phyloP scores from a whole-genome alignment of 2,888 invertebrate species.

The Patella caerulea region DNA sequence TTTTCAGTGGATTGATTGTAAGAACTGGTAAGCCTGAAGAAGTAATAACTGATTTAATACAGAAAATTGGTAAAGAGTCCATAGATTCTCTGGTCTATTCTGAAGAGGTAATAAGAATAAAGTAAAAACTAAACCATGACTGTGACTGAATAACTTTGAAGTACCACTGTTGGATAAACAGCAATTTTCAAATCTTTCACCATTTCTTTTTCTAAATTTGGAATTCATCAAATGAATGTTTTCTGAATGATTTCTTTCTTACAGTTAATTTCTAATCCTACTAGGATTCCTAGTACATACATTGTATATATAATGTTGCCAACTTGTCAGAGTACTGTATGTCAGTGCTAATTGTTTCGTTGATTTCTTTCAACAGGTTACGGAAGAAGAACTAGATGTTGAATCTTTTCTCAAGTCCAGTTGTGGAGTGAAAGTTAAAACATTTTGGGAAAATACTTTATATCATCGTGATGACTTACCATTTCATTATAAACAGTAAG shows the following conservation, averaged over 20 bases:
- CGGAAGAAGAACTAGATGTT: conserved; percentile 60
- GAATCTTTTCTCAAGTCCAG: conserved; percentile 45
- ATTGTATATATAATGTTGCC: too few relatives aligned
- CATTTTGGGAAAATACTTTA: conserved; percentile 60
- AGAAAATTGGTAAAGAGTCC: conserved; percentile 43
- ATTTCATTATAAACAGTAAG: conserved; percentile 52
- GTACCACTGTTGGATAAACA: neutral
- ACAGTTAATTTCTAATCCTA: too few relatives aligned
- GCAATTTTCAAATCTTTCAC: too few relatives aligned
- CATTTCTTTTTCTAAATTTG: too few relatives aligned
- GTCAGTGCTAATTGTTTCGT: too few relatives aligned
- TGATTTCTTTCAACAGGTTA: conserved; percentile 41
- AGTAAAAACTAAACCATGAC: too few relatives aligned
- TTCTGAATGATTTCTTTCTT: too few relatives aligned
- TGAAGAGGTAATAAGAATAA: conserved; percentile 48
- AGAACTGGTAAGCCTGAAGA: conserved; percentile 58
- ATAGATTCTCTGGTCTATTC: conserved; percentile 50
- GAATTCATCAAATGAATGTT: too few relatives aligned
- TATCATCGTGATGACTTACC: conserved; percentile 62
- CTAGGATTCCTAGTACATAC: too few relatives aligned
- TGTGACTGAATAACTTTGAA: neutral
- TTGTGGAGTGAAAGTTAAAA: conserved; percentile 48
- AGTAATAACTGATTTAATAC: conserved; percentile 53
- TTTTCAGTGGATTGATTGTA: conserved; percentile 56
- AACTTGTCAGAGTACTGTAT: too few relatives aligned